Base-by-base conservation (phyloP, 64 coral and sea anemone genomes). In the Montipora capricornis region DNA sequence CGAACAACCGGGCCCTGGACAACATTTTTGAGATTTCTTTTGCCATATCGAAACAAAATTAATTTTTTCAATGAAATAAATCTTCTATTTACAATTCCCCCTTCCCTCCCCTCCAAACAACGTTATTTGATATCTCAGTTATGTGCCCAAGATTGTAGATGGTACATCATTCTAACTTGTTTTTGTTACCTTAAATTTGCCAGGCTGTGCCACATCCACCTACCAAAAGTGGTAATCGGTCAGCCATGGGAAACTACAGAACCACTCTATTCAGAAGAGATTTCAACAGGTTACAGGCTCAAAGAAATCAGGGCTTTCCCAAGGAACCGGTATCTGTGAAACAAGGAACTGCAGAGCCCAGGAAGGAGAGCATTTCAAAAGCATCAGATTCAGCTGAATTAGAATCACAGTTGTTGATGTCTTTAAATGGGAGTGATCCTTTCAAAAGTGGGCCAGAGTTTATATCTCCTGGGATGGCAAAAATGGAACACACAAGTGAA, bases 251-350 rank as follows among this genome's bases (percentile, higher is more conserved):
- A 24, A 79, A 86, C 15, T 98, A 84, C 82, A 88, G 96, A 80
- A 98, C 96, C 5, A 98, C 93, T 50, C 88, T 98, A 58, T 98
- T 89, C 83, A 92, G 93, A 80, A 98, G 93, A 86, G 96, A 98
- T 55, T 94, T 95, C 62, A 88, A 95, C 29, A 98, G 96, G 73
- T 79, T 98, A 49, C 93, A 98, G 60, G 69, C 70, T 48, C 96
- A 95, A 29, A 84, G 93, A 48, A 92, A 83, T 78, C 82, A 87
- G 5, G 76, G 67, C 20, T 73, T 86, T n/a, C 82, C 46, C 45
- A 86, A 86, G 20, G 64, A 85, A 20, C 52, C 24, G 10, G 88
- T 75, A 7, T 12, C 93, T 47, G 55, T 74, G 44, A 83, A 68
- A 11, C 53, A 64, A 62, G 87, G 66, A 67, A 11, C 20, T 20